phyloP scores from a whole-genome alignment of 2,888 invertebrate species.

The Ypsolopha sequella region DNA sequence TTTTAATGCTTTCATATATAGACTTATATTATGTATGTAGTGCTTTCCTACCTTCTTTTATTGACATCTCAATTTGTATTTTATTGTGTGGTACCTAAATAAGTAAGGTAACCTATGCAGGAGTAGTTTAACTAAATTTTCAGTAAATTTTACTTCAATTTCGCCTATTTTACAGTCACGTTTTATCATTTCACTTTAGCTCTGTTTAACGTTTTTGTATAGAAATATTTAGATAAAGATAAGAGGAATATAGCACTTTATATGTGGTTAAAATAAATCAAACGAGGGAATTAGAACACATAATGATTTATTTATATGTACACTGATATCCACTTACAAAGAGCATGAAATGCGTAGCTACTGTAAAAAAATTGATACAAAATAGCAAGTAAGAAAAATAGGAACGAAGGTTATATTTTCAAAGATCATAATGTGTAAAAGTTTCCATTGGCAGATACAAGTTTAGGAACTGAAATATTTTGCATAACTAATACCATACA shows the following conservation, averaged over 20 bases:
- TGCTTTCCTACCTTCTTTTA: too few relatives aligned
- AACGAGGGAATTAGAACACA: constrained; percentile 40
- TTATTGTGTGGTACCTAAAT: background rate
- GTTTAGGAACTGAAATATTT: too few relatives aligned
- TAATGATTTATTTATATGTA: constrained; percentile 62
- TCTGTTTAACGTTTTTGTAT: too few relatives aligned
- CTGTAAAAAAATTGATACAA: constrained; percentile 20
- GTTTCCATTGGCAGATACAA: too few relatives aligned
- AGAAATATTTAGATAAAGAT: background rate
- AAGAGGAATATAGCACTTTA: background rate
- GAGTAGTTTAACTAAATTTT: too few relatives aligned
- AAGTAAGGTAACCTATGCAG: background rate
- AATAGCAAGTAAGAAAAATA: constrained; percentile 17
- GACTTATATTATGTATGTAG: too few relatives aligned
- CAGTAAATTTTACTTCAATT: too few relatives aligned
- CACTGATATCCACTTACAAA: constrained; percentile 40
- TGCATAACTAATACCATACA: too few relatives aligned
- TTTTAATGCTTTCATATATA: too few relatives aligned
- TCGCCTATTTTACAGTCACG: too few relatives aligned
- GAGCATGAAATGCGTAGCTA: constrained; percentile 18
- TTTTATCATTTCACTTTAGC: too few relatives aligned
- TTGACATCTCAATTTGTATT: background rate
- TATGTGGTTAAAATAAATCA: constrained; percentile 17
- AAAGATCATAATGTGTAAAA: too few relatives aligned
- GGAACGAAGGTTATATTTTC: constrained; percentile 14